These are phyloP conservation scores for Perithous albicinctus DNA, from an alignment of 2,888 invertebrate genomes.

Conservation along the genomic window DNA sequence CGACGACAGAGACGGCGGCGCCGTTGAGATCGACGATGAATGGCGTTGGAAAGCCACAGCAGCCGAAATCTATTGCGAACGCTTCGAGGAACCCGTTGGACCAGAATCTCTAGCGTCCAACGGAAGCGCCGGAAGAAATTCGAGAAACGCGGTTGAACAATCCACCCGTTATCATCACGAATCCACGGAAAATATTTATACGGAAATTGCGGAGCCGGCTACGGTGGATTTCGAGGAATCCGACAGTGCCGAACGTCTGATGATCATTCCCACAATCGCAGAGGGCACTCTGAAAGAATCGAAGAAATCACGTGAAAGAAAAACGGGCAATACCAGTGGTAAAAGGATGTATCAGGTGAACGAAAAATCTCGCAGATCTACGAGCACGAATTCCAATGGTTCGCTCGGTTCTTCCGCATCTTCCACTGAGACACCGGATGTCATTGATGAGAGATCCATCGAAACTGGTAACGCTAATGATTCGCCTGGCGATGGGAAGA, in stretches of 20 bases:
- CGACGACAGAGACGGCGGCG: slow-evolving; percentile 55
- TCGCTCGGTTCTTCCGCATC: slow-evolving; percentile 8
- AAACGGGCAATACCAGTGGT: neutral
- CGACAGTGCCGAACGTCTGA: slow-evolving; percentile 44
- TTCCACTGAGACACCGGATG: slow-evolving; percentile 52
- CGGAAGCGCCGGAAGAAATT: slow-evolving; percentile 8
- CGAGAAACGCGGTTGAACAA: neutral
- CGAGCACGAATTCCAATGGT: slow-evolving; percentile 23
- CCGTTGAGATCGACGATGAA: slow-evolving; percentile 61
- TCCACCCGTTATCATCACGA: slow-evolving; percentile 2
- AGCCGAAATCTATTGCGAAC: slow-evolving; percentile 6
- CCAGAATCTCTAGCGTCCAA: slow-evolving; percentile 3
- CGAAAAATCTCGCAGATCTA: neutral
- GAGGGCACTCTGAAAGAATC: neutral
- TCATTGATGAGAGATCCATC: slow-evolving; percentile 49
- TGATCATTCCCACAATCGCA: slow-evolving; percentile 25
- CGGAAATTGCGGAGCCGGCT: slow-evolving; percentile 18
- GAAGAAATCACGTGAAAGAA: slow-evolving; percentile 7
- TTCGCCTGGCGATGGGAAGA: slow-evolving; percentile 1
- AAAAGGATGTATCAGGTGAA: slow-evolving; percentile 5
- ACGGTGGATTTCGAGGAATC: slow-evolving; percentile 13
- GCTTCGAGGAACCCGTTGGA: neutral
- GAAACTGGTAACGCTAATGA: slow-evolving; percentile 2
- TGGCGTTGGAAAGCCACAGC: slow-evolving; percentile 60
- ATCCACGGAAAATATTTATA: slow-evolving; percentile 15